These are phyloP conservation scores for Alethe diademata DNA, from an alignment of 2,113 vertebrate species.

Conservation along the genomic window DNA sequence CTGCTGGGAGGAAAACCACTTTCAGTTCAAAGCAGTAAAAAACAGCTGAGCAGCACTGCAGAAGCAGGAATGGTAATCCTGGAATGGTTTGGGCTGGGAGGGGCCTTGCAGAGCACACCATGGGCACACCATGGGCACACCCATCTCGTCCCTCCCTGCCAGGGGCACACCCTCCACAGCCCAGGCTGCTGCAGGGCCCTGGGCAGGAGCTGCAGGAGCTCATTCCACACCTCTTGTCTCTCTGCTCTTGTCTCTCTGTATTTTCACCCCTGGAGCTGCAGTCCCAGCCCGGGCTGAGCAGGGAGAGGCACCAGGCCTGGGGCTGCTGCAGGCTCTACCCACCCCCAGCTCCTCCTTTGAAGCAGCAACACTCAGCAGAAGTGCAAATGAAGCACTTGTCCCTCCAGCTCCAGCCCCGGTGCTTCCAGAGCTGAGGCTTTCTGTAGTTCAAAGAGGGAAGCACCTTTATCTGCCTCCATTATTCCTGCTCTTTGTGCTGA, in stretches of 20 bases:
- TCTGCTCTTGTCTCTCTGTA: not conserved
- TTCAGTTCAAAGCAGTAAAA: not conserved
- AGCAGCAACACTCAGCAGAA: constrained; percentile 1
- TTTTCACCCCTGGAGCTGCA: not conserved
- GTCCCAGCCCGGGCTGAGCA: not conserved
- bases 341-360: not conserved
- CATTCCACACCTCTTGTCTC: not conserved
- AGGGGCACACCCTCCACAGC: not conserved
- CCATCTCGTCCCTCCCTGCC: not conserved
- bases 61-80: not conserved
- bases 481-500: not conserved
- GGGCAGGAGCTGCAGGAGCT: not conserved
- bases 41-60: not conserved
- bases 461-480: not conserved
- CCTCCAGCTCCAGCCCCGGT: not conserved
- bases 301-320: not conserved
- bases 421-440: not conserved
- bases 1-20: not conserved
- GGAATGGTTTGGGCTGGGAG: not conserved
- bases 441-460: constrained; percentile 8
- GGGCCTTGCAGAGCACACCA: not conserved
- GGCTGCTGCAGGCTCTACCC: not conserved
- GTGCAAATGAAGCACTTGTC: constrained; percentile 21
- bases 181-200: not conserved
- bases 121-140: too few relatives aligned